These are phyloP conservation scores for Sepioteuthis lessoniana DNA, from an alignment of 2,888 invertebrate species.

Conservation along the genomic window DNA sequence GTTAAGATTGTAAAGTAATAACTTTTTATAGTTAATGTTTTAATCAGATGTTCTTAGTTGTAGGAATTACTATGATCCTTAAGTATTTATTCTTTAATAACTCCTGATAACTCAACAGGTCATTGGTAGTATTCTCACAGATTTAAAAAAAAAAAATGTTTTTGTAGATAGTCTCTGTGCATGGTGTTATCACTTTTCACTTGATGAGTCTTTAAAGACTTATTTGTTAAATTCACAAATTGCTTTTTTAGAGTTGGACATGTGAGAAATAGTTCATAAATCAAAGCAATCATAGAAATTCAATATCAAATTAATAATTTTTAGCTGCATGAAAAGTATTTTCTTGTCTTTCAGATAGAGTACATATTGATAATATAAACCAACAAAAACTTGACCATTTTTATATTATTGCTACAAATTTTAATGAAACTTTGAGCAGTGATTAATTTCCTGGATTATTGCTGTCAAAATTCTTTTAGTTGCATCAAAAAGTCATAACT, in stretches of 20 bases:
- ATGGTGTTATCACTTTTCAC: neutral
- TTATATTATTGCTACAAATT: too few species aligned
- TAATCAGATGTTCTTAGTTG: neutral
- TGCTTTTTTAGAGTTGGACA: neutral
- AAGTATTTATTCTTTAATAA: neutral
- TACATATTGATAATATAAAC: neutral
- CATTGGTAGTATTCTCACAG: neutral
- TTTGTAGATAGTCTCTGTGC: neutral
- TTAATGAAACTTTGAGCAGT: too few species aligned
- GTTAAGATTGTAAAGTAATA: too few species aligned
- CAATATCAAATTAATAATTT: neutral
- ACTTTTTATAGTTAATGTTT: too few species aligned
- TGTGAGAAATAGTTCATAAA: neutral
- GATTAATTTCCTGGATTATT: too few species aligned
- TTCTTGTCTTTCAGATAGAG: neutral
- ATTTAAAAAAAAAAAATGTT: neutral
- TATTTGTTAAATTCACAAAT: neutral
- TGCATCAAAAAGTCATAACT: too few species aligned
- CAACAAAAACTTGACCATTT: too few species aligned
- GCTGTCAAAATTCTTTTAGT: too few species aligned
- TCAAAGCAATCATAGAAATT: neutral
- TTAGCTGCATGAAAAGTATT: neutral
- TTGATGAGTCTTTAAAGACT: neutral
- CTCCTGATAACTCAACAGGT: neutral
- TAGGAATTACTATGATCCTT: neutral